These are phyloP conservation scores for Porites evermanni DNA, from an alignment of 92 coral and sea anemone species.

Conservation along the genomic window DNA sequence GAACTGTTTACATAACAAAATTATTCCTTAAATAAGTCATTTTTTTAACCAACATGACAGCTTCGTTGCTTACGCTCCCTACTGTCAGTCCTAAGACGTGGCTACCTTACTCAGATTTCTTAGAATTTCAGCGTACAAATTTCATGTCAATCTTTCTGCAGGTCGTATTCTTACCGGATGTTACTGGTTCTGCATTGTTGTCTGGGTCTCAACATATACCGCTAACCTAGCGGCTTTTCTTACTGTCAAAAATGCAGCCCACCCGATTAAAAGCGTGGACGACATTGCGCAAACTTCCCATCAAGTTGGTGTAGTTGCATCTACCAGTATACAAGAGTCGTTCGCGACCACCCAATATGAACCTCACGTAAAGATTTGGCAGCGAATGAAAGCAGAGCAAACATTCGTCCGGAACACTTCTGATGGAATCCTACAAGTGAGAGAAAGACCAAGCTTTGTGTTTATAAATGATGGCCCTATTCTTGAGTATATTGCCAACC, in stretches of 20 bases:
- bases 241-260: slow-evolving; percentile 51
- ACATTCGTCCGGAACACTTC: slow-evolving; percentile 21
- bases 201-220: slow-evolving; percentile 67
- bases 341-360: slow-evolving; percentile 38
- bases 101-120: too few relatives aligned
- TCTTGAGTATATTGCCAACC: slow-evolving; percentile 28
- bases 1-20: too few relatives aligned
- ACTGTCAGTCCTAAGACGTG: too few relatives aligned
- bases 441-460: slow-evolving; percentile 43
- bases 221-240: slow-evolving; percentile 80
- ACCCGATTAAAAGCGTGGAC: slow-evolving; percentile 50
- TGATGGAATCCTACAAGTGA: slow-evolving; percentile 54
- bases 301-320: slow-evolving; percentile 40
- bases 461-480: slow-evolving; percentile 64
- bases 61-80: too few relatives aligned
- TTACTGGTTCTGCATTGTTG: slow-evolving; percentile 57
- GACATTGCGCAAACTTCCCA: slow-evolving; percentile 50
- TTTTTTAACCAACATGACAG: too few relatives aligned
- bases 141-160: neutral
- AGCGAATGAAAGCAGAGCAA: slow-evolving; percentile 29
- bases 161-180: slow-evolving; percentile 71
- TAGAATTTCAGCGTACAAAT: too few relatives aligned
- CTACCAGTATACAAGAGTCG: slow-evolving; percentile 34
- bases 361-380: slow-evolving; percentile 55
- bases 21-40: too few relatives aligned